Conservation (phyloP, 2,113 vertebrate genomes). For the Psilopogon haemacephalus region DNA sequence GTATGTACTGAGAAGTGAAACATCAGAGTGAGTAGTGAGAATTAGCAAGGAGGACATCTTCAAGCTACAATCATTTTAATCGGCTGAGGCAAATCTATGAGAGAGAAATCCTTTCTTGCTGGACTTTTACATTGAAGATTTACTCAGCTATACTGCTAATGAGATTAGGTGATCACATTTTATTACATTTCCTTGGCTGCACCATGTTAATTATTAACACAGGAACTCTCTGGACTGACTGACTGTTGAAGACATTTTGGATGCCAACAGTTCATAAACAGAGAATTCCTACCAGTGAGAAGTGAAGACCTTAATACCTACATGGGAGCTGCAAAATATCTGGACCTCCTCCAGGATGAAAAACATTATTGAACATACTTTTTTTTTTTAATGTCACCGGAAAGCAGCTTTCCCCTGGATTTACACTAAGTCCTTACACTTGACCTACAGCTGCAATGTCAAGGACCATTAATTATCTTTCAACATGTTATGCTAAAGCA, state of each 20-base stretch:
- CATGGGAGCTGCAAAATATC: neutral
- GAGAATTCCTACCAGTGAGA: neutral
- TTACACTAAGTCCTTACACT: neutral
- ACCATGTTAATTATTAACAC: neutral
- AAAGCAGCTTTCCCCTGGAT: neutral
- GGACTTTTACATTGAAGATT: neutral
- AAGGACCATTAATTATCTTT: slow-evolving; percentile 23
- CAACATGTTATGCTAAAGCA: neutral
- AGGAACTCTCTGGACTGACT: neutral
- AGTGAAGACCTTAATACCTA: neutral
- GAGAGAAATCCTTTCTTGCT: neutral
- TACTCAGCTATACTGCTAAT: neutral
- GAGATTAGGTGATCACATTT: neutral
- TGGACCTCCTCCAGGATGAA: neutral
- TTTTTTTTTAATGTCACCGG: neutral
- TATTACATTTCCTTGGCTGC: neutral
- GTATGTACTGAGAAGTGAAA: neutral
- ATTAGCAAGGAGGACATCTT: neutral
- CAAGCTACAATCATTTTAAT: neutral
- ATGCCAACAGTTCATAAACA: neutral
- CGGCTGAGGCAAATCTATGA: neutral
- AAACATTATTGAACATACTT: neutral
- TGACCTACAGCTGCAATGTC: slow-evolving; percentile 22
- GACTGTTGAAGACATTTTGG: neutral
- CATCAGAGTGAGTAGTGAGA: neutral